phyloP scores from a whole-genome alignment of 2,888 invertebrate species.

The Synergus japonicus region DNA sequence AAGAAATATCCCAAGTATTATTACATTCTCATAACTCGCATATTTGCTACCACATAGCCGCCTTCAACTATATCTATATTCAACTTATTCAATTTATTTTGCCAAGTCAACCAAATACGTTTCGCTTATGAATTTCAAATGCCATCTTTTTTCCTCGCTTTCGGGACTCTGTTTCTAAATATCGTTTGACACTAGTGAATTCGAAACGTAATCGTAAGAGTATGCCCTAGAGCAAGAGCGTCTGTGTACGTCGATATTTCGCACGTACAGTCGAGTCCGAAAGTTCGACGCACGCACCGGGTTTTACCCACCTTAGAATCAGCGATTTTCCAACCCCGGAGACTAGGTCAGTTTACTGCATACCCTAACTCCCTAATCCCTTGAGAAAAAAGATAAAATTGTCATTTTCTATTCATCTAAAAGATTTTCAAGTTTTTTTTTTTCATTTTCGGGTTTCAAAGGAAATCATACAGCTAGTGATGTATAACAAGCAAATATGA shows the following conservation, averaged over 20 bases:
- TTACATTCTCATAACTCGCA: slow-evolving; percentile 4
- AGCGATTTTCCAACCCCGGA: background rate
- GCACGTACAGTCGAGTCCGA: slow-evolving; percentile 56
- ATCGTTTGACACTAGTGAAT: slow-evolving; percentile 1
- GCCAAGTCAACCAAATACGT: background rate
- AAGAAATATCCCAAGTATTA: slow-evolving; percentile 17
- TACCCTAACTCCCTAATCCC: background rate
- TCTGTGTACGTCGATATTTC: slow-evolving; percentile 58
- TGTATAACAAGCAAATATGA: too few relatives aligned
- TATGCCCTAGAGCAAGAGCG: slow-evolving; percentile 34
- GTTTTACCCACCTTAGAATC: slow-evolving; percentile 44
- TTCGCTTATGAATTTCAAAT: background rate
- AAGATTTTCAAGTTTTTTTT: too few relatives aligned
- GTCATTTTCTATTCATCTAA: too few relatives aligned
- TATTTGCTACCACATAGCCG: background rate
- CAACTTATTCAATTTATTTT: background rate
- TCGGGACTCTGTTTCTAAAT: background rate
- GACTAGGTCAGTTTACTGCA: background rate
- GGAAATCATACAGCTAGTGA: too few relatives aligned
- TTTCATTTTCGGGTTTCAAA: too few relatives aligned
- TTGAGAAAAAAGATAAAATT: background rate
- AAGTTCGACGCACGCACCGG: slow-evolving; percentile 54
- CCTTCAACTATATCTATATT: background rate
- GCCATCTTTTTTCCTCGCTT: background rate
- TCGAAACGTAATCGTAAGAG: slow-evolving; percentile 33